These are phyloP conservation scores for Bombus sibiricus DNA, from an alignment of 1,140 invertebrate genomes.

Conservation along the genomic window DNA sequence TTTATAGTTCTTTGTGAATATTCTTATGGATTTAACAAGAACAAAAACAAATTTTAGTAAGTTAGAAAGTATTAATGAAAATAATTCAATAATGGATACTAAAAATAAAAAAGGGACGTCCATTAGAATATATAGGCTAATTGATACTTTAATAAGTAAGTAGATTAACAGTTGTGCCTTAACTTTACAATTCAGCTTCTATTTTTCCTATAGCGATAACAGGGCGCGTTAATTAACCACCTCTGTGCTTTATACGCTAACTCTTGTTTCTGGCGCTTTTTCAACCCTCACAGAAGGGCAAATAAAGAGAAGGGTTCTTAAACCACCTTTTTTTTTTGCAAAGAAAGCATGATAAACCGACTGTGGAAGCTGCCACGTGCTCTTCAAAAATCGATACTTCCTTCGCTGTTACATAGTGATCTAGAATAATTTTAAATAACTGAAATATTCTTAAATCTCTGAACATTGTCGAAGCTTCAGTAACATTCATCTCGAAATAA, in stretches of 20 bases:
- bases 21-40: no score
- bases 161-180: not conserved
- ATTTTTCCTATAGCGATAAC: slow-evolving; percentile 41
- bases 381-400: no score
- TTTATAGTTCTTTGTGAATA: no score
- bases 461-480: not conserved
- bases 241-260: slow-evolving; percentile 54
- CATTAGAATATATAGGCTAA: no score
- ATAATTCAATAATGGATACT: no score
- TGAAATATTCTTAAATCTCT: not conserved
- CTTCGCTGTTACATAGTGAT: no score
- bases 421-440: no score
- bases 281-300: slow-evolving; percentile 33
- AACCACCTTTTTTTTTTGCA: slow-evolving; percentile 48
- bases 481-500: not conserved
- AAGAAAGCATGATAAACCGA: slow-evolving; percentile 15
- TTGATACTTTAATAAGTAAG: not conserved
- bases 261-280: slow-evolving; percentile 38
- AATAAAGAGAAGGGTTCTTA: slow-evolving; percentile 54
- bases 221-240: slow-evolving; percentile 66
- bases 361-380: no score
- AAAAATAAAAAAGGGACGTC: no score
- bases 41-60: no score
- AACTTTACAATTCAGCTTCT: slow-evolving; percentile 58
- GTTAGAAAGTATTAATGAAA: no score